phyloP scores from a whole-genome alignment of 2,797 vertebrate species.

The Xiphorhynchus erythropygius region DNA sequence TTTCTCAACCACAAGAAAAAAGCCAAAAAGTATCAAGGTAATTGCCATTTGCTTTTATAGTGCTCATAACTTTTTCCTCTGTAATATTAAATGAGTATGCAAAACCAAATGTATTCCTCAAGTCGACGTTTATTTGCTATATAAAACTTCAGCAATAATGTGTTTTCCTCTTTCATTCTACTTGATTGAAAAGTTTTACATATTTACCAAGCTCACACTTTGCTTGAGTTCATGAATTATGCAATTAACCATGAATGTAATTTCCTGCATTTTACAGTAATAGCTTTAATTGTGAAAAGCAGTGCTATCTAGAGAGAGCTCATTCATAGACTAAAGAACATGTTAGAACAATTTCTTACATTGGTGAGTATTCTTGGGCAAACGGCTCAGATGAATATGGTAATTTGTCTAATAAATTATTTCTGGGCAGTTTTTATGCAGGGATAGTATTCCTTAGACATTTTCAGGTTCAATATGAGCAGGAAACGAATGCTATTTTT shows the following conservation, averaged over 20 bases:
- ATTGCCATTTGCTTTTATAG: not conserved
- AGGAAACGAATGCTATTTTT: not conserved
- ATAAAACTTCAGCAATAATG: slow-evolving; percentile 30
- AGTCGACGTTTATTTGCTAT: slow-evolving; percentile 34
- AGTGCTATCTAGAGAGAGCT: not conserved
- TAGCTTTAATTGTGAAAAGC: slow-evolving; percentile 43
- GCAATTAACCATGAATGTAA: slow-evolving; percentile 36
- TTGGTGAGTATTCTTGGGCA: not conserved
- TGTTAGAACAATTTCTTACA: not conserved
- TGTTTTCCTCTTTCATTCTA: slow-evolving; percentile 17
- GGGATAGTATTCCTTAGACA: not conserved
- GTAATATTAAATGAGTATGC: slow-evolving; percentile 18
- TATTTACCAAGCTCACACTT: slow-evolving; percentile 43
- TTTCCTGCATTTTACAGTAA: slow-evolving; percentile 42
- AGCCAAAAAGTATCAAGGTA: not conserved
- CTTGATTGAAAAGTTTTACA: slow-evolving; percentile 54
- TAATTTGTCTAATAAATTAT: not conserved
- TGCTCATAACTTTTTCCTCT: not conserved
- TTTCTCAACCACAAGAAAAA: not conserved
- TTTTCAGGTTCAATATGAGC: not conserved
- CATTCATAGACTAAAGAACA: slow-evolving; percentile 9
- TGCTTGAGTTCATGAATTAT: slow-evolving; percentile 29
- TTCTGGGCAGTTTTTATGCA: not conserved
- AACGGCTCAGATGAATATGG: not conserved
- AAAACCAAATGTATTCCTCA: slow-evolving; percentile 18